Evolutionary conservation across 2,797 vertebrate species (phyloP), one percentile per base, ranked within the genome.

Genomic region (Paratrypauchen microcephalus): DNA sequence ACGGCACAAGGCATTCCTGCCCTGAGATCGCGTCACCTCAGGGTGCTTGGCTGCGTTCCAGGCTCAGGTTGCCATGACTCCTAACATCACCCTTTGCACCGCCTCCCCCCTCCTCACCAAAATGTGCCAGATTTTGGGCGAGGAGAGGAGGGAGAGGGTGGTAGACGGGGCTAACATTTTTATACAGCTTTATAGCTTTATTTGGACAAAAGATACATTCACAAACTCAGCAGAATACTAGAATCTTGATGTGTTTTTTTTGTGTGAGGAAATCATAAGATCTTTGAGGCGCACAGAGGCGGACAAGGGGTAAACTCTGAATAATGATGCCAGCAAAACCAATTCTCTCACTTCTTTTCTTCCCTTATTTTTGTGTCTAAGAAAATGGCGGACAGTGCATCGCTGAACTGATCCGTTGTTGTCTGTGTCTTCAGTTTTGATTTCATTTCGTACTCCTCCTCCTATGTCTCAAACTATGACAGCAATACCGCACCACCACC

Each of bases 161-260:
- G 93, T 92, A 89, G 92, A 90, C 92, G 93, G 91, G 92, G 95
- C 93, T 94, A 94, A 93, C 92, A 84, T 95, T 96, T 95, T 94
- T n/a, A n/a, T n/a, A n/a, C n/a, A n/a, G n/a, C n/a, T n/a, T n/a
- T n/a, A n/a, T n/a, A n/a, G n/a, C n/a, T n/a, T n/a, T 94, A 95
- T 95, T 93, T 91, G 95, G 95, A 97, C 95, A 97, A 97, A 96
- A 97, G 95, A 95, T 95, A 93, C 95, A 96, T 96, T 96, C 90
- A 94, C 95, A 94, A 89, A 93, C 94, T 97, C 95, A 95, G 95
- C 94, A 94, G 93, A 97, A 95, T 93, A 92, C 93, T 94, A 47
- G 94, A 94, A 90, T 93, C 93, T 94, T 94, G 96, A 96, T 93
- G 93, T 90, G 92, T 93, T 91, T 88, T 93, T 93, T 63, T 90